Evolutionary conservation across 2,888 invertebrate genomes (phyloP).

Genomic region (Nymphalis c-album): DNA sequence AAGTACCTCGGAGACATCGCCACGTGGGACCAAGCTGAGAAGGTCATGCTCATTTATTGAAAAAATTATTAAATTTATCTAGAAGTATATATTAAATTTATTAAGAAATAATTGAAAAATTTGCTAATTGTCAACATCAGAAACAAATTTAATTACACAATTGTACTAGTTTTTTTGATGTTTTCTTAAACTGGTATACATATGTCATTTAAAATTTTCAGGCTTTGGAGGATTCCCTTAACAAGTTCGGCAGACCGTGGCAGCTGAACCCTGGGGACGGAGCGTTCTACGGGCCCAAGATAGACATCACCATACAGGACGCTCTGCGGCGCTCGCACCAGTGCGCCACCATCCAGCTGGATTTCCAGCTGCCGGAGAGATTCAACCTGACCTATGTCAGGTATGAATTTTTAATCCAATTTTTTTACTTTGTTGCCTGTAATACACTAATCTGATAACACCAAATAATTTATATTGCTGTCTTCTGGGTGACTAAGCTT

Average conservation of each 20-base stretch:
- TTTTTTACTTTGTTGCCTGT: neutral
- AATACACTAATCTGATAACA: neutral
- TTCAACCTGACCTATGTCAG: conserved; percentile 91
- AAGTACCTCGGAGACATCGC: conserved; percentile 93
- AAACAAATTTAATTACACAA: too few relatives aligned
- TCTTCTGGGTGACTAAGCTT: too few relatives aligned
- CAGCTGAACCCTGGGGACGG: conserved; percentile 96
- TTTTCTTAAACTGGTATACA: too few relatives aligned
- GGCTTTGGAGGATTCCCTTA: conserved; percentile 91
- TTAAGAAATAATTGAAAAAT: too few relatives aligned
- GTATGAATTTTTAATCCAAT: conserved; percentile 54
- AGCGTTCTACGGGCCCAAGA: conserved; percentile 99
- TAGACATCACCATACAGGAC: conserved; percentile 98
- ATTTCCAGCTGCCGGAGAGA: conserved; percentile 97
- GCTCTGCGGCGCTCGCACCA: conserved; percentile 94
- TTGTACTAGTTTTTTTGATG: too few relatives aligned
- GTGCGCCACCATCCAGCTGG: conserved; percentile 98
- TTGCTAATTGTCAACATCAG: too few relatives aligned
- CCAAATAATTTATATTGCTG: too few relatives aligned
- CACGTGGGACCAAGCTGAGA: conserved; percentile 96
- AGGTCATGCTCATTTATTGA: conserved; percentile 66
- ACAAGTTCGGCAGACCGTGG: conserved; percentile 94
- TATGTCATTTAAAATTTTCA: conserved; percentile 48
- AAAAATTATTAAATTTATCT: too few relatives aligned
- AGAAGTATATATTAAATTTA: too few relatives aligned